Evolutionary conservation across 2,888 invertebrate genomes (phyloP), one percentile per base, ranked within the genome.

Genomic region (Rotaria sp.): DNA sequence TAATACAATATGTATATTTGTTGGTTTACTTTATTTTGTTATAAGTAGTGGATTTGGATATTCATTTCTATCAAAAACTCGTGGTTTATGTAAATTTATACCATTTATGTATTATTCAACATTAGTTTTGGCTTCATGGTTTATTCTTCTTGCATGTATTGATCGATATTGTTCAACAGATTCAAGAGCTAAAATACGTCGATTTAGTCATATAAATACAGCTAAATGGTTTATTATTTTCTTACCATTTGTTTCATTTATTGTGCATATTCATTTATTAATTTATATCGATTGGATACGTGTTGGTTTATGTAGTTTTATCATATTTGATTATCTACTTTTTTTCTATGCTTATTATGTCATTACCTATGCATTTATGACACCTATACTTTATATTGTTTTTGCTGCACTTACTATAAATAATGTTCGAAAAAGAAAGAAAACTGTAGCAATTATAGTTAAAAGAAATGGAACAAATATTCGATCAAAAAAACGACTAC

Each of bases 81-180:
- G 75, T 18, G 26, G 7, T 8, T 13, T 75, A 24, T 75, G 75
- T 75, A 75, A 75, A 41, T 15, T 75, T 10, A 24, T 41, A 45
- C 75, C 45, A 3, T 75, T 41, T 26, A 41, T 41, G 24, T 75
- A 75, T 45, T 38, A 75, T 45, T 24, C 45, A 26, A 75, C 41
- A 38, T 26, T 75, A 24, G 45, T 75, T 38, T 26, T 75, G 26
- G 38, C 75, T 26, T 75, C 75, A 10, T 75, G 75, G 75, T 75
- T 75, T n/a, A 26, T 75, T 13, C 38, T 75, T 38, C 45, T 75
- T 26, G 75, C 75, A 26, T 75, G 75, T 26, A 45, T 75, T 15
- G 75, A 75, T 41, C 75, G 75, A 26, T 75, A 75, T 75, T 75
- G 75, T 75, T 75, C 75, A n/a, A 75, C 41, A 24, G 45, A 75